Evolutionary conservation across 2,797 vertebrate genomes (phyloP), one percentile per base, ranked within the genome.

Genomic region (Nyctalus aviator): DNA sequence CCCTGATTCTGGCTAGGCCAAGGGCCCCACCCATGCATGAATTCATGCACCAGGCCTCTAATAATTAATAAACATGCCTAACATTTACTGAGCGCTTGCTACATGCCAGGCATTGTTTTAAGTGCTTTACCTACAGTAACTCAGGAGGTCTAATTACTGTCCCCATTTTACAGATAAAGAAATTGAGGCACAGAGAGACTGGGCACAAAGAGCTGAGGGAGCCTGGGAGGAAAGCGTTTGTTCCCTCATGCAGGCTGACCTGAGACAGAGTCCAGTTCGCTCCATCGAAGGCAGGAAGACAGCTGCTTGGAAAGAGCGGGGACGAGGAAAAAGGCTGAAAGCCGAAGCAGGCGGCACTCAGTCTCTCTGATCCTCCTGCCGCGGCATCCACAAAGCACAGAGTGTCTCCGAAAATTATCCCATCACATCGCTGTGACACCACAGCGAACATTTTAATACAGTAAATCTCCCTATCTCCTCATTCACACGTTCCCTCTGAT

Each of bases 391-490:
- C 59, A 44, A 84, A 81, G 73, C 76, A 46, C 72, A 2, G n/a
- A 57, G 75, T 27, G 69, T 44, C 84, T 79, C 87, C 27, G 14
- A 21, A 30, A 77, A 91, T 81, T 64, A 83, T 7, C 50, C 75
- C 59, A 9, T 44, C 53, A 21, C n/a, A 8, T 50, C 55, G 72
- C 86, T 32, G 35, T 18, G 27, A 18, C 13, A 62, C 57, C 81
- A 44, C 84, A 35, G 27, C 25, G 92, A 95, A 48, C 41, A 13
- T 90, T 71, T 72, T 83, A 93, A 85, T 30, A 44, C 0, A 68
- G 62, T n/a, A 64, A 88, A 17, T 68, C 73, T 90, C 82, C 57
- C 64, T 32, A 3, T 88, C 66, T 95, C 41, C 91, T 84, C 71
- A 8, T 59, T 92, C 66, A 89, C 15, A 55, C 86, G 59, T 81